Evolutionary conservation across 2,113 vertebrate genomes (phyloP).

Genomic region (Aix galericulata): DNA sequence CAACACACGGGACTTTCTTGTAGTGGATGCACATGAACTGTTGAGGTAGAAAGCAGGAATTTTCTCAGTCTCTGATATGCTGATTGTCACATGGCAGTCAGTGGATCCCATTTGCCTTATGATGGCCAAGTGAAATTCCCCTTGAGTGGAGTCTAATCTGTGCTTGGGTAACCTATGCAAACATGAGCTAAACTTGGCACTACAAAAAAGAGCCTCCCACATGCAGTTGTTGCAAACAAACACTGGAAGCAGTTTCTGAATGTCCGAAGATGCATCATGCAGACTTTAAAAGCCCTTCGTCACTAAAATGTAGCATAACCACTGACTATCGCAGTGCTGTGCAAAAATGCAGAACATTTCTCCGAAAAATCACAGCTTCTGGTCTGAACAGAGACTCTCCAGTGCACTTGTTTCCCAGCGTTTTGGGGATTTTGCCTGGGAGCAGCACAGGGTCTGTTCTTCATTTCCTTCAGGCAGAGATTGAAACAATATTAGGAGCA

Average conservation of each 20-base stretch:
- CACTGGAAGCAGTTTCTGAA: background rate
- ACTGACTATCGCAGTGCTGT: background rate
- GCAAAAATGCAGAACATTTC: background rate
- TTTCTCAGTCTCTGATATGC: background rate
- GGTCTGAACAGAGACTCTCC: background rate
- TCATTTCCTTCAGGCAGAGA: background rate
- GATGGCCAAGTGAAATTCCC: background rate
- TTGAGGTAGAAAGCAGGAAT: background rate
- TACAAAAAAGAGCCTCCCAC: background rate
- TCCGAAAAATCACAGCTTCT: background rate
- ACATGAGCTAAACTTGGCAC: background rate
- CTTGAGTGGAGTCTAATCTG: background rate
- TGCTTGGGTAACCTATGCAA: background rate
- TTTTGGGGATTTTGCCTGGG: accelerated
- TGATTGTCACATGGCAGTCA: background rate
- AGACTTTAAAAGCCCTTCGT: background rate
- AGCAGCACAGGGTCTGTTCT: background rate
- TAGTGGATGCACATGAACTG: background rate
- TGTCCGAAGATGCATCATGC: background rate
- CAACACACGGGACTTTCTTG: background rate
- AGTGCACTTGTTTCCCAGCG: background rate
- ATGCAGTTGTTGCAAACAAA: background rate
- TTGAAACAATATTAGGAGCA: background rate
- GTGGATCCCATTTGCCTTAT: background rate
- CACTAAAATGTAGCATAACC: background rate